Evolutionary conservation across 1,140 invertebrate species (phyloP), one percentile per base, ranked within the genome.

Genomic region (Cryptotermes secundus): DNA sequence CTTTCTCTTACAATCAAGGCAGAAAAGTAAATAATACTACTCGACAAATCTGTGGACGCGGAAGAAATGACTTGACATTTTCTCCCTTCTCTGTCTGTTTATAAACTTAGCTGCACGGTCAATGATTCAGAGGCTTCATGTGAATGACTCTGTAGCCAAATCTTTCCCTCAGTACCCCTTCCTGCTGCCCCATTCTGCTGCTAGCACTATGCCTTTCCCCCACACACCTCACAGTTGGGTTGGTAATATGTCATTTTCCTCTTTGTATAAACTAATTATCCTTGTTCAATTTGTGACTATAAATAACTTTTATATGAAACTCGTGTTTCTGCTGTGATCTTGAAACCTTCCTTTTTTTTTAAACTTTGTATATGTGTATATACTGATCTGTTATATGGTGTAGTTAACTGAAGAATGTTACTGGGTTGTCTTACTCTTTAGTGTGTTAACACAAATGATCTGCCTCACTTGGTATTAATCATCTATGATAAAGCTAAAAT

Each of bases 391-490:
- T 24, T 59, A n/a, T 59, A 59, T 22, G 24, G 53, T 59, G 53
- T 31, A 31, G 59, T 72, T 72, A 4, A 72, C 59, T 72, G n/a
- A 3, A 72, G 1, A 59, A 59, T 31, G 59, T 31, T 31, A 31
- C 26, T 31, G 59, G 6, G 9, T n/a, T 72, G 19, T 59, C 12
- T 72, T 16, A 16, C n/a, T 72, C 31, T 31, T 72, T 6, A 31
- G n/a, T 72, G 59, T 72, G n/a, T 14, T 72, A n/a, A 31, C n/a
- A 31, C 31, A 72, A 72, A 31, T 49, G 59, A 72, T 31, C 26
- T 72, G 59, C 59, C 59, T 72, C n/a, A 72, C 59, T 72, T 72
- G 26, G 59, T 31, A 72, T 72, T 72, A 72, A 31, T 31, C n/a
- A 72, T 72, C 59, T n/a, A 26, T 4, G 38, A 14, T 59, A 59